Conservation (phyloP, 2,113 vertebrate species). For the Ondatra zibethicus region DNA sequence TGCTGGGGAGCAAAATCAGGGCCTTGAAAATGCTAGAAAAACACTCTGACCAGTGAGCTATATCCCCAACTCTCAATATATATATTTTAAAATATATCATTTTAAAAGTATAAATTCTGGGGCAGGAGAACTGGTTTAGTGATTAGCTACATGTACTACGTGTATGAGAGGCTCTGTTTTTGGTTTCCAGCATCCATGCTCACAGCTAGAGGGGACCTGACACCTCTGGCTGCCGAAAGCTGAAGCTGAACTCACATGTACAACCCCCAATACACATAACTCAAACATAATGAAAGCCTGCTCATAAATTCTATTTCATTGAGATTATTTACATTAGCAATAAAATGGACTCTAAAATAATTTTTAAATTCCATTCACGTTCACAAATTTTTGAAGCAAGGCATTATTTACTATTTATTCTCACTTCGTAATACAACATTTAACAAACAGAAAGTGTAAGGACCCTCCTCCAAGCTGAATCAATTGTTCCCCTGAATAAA, state of each 20-base stretch:
- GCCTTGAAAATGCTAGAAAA: not conserved
- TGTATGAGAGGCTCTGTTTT: not conserved
- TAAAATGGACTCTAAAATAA: slow-evolving; percentile 43
- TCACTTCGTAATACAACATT: not conserved
- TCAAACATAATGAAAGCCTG: not conserved
- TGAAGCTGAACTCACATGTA: not conserved
- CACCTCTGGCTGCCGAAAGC: not conserved
- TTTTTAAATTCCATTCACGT: slow-evolving; percentile 17
- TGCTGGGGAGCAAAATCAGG: not conserved
- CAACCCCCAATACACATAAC: not conserved
- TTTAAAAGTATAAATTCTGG: slow-evolving; percentile 32
- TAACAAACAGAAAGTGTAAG: slow-evolving; percentile 7
- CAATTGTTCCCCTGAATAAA: not conserved
- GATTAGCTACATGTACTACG: not conserved
- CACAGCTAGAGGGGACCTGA: not conserved
- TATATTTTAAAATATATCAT: not conserved
- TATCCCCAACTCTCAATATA: not conserved
- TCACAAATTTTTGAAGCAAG: slow-evolving; percentile 1
- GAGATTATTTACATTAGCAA: slow-evolving; percentile 33
- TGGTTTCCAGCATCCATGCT: not conserved
- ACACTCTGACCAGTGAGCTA: not conserved
- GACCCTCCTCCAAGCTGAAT: not conserved
- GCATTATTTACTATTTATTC: not conserved
- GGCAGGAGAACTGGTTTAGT: not conserved
- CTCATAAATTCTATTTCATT: not conserved